A percentile compares a stretch with the other conserved stretches of the same genome.
Evolutionary conservation across 1,140 invertebrate genomes (phyloP).

Genomic region (Pseudomyrmex pallidus): DNA sequence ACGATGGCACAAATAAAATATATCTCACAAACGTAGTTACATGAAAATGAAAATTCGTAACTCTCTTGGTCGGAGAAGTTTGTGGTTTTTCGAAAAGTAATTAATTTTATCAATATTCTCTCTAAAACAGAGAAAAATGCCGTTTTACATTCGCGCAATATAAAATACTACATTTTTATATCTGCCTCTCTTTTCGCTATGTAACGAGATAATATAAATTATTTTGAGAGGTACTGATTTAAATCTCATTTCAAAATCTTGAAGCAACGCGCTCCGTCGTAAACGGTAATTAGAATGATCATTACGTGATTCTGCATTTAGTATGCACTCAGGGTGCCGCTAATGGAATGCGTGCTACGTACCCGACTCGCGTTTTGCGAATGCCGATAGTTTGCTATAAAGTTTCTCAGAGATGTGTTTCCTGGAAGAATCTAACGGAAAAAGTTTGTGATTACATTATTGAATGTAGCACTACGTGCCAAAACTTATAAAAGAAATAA

Average conservation of each 20-base stretch:
- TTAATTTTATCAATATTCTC: not conserved
- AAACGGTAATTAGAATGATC: slow-evolving; percentile 20
- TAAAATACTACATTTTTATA: not conserved
- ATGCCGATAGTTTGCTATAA: not conserved
- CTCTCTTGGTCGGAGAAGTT: not conserved
- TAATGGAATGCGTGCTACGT: slow-evolving; percentile 38
- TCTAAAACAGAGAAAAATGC: no score
- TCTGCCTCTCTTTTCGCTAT: not conserved
- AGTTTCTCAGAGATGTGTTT: slow-evolving; percentile 6
- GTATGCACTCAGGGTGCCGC: not conserved
- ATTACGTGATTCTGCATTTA: slow-evolving; percentile 15
- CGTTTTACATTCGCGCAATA: not conserved
- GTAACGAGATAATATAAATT: not conserved
- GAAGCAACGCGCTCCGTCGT: not conserved
- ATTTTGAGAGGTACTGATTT: not conserved
- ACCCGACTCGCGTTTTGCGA: slow-evolving; percentile 20
- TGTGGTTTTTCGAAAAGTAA: not conserved
- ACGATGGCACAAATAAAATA: not conserved
- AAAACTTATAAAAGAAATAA: slow-evolving; percentile 14
- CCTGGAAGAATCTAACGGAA: slow-evolving; percentile 9
- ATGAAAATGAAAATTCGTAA: slow-evolving; percentile 7
- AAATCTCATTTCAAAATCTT: not conserved
- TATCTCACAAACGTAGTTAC: no score
- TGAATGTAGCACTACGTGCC: not conserved
- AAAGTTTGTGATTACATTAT: slow-evolving; percentile 35